phyloP scores from a whole-genome alignment of 1,140 invertebrate species.

The Rhysida immarginata region DNA sequence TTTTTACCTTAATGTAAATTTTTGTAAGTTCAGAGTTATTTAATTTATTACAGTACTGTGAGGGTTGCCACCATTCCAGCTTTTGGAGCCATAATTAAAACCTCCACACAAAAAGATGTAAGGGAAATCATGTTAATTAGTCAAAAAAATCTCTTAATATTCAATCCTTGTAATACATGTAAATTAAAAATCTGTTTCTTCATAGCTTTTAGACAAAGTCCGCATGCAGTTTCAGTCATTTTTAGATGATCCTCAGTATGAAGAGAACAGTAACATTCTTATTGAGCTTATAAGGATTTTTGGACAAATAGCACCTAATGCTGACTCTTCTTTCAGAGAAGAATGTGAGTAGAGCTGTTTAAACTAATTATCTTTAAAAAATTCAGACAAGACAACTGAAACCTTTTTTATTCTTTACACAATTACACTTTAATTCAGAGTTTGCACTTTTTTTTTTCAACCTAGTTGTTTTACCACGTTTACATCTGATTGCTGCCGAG shows the following conservation, averaged over 20 bases:
- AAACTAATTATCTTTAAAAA: too few species aligned
- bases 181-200: too few species aligned
- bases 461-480: constrained; percentile 47
- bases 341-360: constrained; percentile 37
- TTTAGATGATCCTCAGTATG: constrained; percentile 36
- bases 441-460: constrained; percentile 24
- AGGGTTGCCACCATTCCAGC: constrained; percentile 45
- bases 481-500: constrained; percentile 40
- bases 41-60: constrained; percentile 35
- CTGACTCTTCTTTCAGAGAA: constrained; percentile 33
- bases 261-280: constrained; percentile 30
- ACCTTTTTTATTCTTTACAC: too few species aligned
- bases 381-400: too few species aligned
- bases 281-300: constrained; percentile 32
- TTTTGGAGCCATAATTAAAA: constrained; percentile 45
- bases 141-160: neutral
- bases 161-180: too few species aligned
- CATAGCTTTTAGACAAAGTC: constrained; percentile 48
- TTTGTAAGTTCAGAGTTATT: neutral
- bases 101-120: constrained; percentile 36
- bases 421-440: too few species aligned
- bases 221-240: constrained; percentile 54
- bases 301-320: constrained; percentile 30
- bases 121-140: constrained; percentile 5
- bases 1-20: neutral